Conservation (phyloP, 2,113 vertebrate genomes). For the Falcunculus frontatus region DNA sequence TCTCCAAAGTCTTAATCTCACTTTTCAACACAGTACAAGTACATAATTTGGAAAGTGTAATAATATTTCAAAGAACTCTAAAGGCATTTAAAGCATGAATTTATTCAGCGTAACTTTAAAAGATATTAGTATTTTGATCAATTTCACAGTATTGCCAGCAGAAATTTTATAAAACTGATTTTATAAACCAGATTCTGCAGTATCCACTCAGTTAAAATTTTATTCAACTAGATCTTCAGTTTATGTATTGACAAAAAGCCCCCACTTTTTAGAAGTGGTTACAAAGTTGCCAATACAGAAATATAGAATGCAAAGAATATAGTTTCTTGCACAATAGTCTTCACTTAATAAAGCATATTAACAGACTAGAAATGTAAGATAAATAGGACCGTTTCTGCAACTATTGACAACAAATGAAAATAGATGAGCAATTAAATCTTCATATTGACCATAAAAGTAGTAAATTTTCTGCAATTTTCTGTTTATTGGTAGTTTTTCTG, state of each 20-base stretch:
- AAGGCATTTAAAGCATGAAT: background rate
- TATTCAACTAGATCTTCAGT: background rate
- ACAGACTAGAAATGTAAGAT: background rate
- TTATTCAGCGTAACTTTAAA: background rate
- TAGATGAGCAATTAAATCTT: background rate
- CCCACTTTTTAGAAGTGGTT: background rate
- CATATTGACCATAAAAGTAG: background rate
- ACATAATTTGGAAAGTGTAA: background rate
- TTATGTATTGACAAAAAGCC: background rate
- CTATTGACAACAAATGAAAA: conserved; percentile 7
- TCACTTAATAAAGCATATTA: background rate
- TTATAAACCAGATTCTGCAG: background rate
- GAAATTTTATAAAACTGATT: background rate
- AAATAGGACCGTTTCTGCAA: background rate
- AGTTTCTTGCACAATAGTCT: background rate
- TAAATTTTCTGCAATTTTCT: background rate
- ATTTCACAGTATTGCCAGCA: background rate
- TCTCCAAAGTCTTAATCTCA: background rate
- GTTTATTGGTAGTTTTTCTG: background rate
- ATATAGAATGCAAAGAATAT: background rate
- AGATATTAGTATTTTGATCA: background rate
- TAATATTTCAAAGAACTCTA: background rate
- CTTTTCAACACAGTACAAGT: background rate
- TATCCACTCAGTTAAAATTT: background rate
- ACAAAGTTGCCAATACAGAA: background rate